Conservation (phyloP, 2,888 invertebrate species). For the Limnephilus auricula region DNA sequence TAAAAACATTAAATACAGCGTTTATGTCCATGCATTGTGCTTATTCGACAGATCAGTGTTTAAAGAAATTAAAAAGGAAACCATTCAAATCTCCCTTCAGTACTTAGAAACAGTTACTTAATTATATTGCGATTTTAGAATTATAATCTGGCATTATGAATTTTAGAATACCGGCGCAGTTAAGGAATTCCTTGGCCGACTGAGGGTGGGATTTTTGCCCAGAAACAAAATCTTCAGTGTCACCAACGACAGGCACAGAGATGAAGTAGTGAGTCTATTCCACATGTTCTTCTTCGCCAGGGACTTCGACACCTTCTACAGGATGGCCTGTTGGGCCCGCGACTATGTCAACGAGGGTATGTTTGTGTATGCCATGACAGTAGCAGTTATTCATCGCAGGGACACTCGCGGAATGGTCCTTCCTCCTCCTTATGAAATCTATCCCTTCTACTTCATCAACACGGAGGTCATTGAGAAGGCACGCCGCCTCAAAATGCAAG, state of each 20-base stretch:
- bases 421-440: constrained; percentile 87
- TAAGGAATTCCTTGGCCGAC: constrained; percentile 41
- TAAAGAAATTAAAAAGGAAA: background rate
- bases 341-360: constrained; percentile 84
- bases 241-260: constrained; percentile 79
- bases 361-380: constrained; percentile 84
- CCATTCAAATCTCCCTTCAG: background rate
- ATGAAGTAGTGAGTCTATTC: constrained; percentile 81
- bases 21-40: background rate
- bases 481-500: constrained; percentile 80
- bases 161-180: constrained; percentile 46
- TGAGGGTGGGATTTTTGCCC: constrained; percentile 73
- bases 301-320: constrained; percentile 83
- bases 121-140: constrained; percentile 61
- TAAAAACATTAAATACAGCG: too few species aligned
- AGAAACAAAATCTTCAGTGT: constrained; percentile 80
- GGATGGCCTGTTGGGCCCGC: constrained; percentile 84
- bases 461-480: constrained; percentile 84
- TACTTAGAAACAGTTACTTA: constrained; percentile 64
- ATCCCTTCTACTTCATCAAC: constrained; percentile 87
- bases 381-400: constrained; percentile 82
- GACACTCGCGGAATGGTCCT: constrained; percentile 83
- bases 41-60: background rate
- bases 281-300: constrained; percentile 82
- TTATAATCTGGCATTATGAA: background rate